Evolutionary conservation across 1,140 invertebrate species (phyloP), one percentile per base, ranked within the genome.

Genomic region (Lepeophtheirus salmonis): DNA sequence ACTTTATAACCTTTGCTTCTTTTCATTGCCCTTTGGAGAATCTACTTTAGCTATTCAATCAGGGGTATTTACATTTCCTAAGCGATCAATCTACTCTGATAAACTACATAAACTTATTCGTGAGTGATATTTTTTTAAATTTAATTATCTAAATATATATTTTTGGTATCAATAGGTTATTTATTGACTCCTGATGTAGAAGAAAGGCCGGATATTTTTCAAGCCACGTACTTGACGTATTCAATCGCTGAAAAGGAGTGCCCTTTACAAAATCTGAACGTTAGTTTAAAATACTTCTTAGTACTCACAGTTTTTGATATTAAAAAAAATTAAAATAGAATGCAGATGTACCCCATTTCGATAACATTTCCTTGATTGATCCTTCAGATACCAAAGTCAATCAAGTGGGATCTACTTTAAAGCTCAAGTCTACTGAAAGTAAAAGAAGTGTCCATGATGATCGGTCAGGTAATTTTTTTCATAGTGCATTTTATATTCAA

Each of bases 201-300:
- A 63, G 76, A 79, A 61, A 73, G 87, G 67, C 88, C 88, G 13
- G 87, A 90, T 72, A 89, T 90, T 67, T 90, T 79, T 73, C 86
- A 90, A 79, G 84, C 89, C 55, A 83, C 84, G 61, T 77, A 76
- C 66, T 74, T 89, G 64, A 82, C 83, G 50, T 89, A 88, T 71
- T 75, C 78, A 64, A 68, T 90, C 60, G 67, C 75, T 54, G 81
- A 80, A 54, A 82, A 81, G 70, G 79, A 84, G 57, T 83, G 81
- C 72, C 84, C 84, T 50, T 80, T 89, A 59, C 79, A 82, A 70
- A 89, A 89, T 76, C 74, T 88, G 70, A 78, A 84, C 73, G 84
- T 87, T 74, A 78, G 77, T 67, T 10, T 50, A 59, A 17, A 54
- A 58, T 18, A 50, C 30, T 54, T 16, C 58, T 54, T 54, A 20